Percentiles rank a stretch among this genome's conserved stretches.
Conservation (phyloP, 2,113 vertebrate genomes). For the Zapornia atra region DNA sequence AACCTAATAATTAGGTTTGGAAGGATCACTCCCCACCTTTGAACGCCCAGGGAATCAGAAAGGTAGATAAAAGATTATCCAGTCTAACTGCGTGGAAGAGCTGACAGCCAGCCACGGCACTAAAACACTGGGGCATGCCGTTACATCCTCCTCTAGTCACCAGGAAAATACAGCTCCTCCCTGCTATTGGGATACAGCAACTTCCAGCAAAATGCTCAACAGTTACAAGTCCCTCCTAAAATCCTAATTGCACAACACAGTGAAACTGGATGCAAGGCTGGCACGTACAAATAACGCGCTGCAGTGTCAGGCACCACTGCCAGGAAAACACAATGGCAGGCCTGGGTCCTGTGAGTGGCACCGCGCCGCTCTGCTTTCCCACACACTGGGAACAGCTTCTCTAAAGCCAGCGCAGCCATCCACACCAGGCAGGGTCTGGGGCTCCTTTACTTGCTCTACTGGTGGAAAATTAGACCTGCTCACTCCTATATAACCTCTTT, state of each 20-base stretch:
- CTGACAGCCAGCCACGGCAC: neutral
- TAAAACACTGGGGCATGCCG: neutral
- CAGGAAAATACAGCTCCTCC: neutral
- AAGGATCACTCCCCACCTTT: neutral
- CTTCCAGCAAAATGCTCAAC: neutral
- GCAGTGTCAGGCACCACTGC: neutral
- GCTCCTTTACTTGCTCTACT: neutral
- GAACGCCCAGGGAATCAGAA: neutral
- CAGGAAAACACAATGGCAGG: constrained; percentile 32
- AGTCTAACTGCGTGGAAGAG: neutral
- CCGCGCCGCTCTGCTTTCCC: neutral
- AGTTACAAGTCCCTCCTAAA: constrained; percentile 15
- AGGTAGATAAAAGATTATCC: neutral
- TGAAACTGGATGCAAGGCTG: constrained; percentile 31
- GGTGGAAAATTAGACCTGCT: neutral
- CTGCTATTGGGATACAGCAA: neutral
- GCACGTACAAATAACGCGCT: constrained; percentile 9
- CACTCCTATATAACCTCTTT: neutral
- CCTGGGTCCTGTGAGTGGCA: constrained; percentile 23
- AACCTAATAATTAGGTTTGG: neutral
- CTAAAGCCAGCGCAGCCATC: neutral
- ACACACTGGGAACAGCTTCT: constrained; percentile 29
- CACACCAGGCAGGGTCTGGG: neutral
- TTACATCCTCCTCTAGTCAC: neutral
- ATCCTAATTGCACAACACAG: constrained; percentile 22